Evolutionary conservation across 2,888 invertebrate genomes (phyloP).

Genomic region (Drosophila mulleri): DNA sequence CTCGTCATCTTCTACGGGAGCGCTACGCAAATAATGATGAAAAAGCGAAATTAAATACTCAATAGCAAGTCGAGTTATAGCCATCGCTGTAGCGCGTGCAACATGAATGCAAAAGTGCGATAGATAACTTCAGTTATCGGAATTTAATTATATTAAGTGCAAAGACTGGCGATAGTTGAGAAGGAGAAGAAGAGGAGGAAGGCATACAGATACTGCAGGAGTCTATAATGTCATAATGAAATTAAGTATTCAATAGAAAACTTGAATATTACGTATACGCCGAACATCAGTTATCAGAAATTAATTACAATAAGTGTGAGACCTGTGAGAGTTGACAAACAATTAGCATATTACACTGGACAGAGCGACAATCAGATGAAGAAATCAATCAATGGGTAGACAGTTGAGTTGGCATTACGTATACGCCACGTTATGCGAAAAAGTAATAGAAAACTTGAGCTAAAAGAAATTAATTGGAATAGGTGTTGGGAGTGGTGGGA

Average conservation of each 20-base stretch:
- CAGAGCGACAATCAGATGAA: neutral
- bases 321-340: neutral
- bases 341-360: neutral
- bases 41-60: conserved; percentile 17
- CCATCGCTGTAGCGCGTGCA: neutral
- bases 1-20: conserved; percentile 4
- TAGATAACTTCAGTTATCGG: neutral
- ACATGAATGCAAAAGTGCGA: neutral
- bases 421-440: neutral
- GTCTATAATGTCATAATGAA: neutral
- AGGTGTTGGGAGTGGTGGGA: neutral
- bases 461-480: neutral
- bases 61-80: neutral
- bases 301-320: neutral
- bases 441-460: neutral
- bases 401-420: neutral
- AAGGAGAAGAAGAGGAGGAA: no score
- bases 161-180: neutral
- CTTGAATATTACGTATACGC: no score
- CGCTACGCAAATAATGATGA: neutral
- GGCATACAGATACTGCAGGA: neutral
- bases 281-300: neutral
- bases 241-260: neutral
- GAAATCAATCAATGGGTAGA: neutral
- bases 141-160: conserved; percentile 3